Evolutionary conservation across 2,888 invertebrate species (phyloP), one percentile per base, ranked within the genome.

Genomic region (Griposia aprilina): DNA sequence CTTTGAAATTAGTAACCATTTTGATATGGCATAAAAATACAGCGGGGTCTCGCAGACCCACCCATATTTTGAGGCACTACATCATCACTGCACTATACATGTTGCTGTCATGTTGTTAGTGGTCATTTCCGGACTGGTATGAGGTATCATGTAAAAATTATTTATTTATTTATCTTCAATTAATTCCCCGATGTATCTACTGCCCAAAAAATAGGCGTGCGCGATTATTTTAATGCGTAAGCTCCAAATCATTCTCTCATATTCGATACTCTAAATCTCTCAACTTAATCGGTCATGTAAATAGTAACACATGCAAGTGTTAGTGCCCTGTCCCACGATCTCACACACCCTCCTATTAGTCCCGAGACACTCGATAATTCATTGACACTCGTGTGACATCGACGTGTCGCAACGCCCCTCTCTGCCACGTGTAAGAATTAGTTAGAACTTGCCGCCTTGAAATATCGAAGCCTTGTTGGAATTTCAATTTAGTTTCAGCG

Each of bases 331-430:
- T 87, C 77, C 83, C 81, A 83, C 88, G 78, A 45, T 74, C 67
- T 45, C 79, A 80, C 86, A 80, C 92, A 90, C 93, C 93, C 93
- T 91, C 87, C 90, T 92, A 92, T 93, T 92, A 90, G 91, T 92
- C 87, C 90, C 89, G 88, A 92, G 93, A 92, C 93, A 95, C 94
- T 95, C 93, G 94, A 95, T 95, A 95, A 95, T 95, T 95, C 95
- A 95, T 94, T 90, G 94, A 91, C 93, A 91, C 92, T 90, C 87
- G 90, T 89, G 91, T 89, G 90, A 89, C 90, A 86, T 70, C 41
- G 70, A 68, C 67, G 60, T 78, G 62, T 50, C 80, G n/a, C n/a
- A n/a, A n/a, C n/a, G 68, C 81, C 82, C 86, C 86, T 81, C 84
- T 76, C 62, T 80, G 89, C 87, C 90, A 89, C 88, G 90, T 92